Base-by-base conservation (phyloP, 2,113 vertebrate genomes). In the Psilopogon haemacephalus region DNA sequence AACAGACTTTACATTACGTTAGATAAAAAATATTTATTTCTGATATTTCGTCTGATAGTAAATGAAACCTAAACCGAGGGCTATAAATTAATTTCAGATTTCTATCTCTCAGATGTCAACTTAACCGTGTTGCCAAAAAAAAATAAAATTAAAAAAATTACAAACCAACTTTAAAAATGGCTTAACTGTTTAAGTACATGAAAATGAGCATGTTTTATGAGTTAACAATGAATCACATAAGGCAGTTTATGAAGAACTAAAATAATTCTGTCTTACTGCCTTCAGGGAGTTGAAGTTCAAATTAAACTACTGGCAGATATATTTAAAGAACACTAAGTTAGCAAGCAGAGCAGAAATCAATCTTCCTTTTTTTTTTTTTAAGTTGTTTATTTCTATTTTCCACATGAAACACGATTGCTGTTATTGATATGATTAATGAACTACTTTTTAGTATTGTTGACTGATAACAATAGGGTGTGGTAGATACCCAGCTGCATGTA, bases 401-500 rank as follows among this genome's bases (percentile, higher is more conserved):
- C 89, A 96, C 93, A 90, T 95, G 95, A 91, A 96, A 94, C 95
- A 89, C 30, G 76, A 95, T 71, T 95, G 93, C 88, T 96, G 88
- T 83, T 95, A 92, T 86, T 91, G 95, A 94, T 93, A 93, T 10
- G 95, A 97, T 97, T 93, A 95, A 91, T 38, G 89, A 87, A 91
- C 48, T 60, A 17, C 85, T 89, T 56, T 44, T 44, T 73, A 91
- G 95, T 79, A 86, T 85, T 96, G 95, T 84, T 97, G 96, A 97
- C 95, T 97, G 96, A 97, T 97, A 97, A 96, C 96, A 95, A 67
- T 59, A 97, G 98, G 98, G 98, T 97, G 98, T 98, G 98, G 98
- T 86, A 86, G 94, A 95, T 96, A 97, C 94, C 97, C 98, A 98
- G 98, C 98, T 98, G 98, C 97, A 95, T 95, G 96, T 89, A 97